Base-by-base conservation (phyloP, 1,140 invertebrate species). In the Drosophila kurseongensis region DNA sequence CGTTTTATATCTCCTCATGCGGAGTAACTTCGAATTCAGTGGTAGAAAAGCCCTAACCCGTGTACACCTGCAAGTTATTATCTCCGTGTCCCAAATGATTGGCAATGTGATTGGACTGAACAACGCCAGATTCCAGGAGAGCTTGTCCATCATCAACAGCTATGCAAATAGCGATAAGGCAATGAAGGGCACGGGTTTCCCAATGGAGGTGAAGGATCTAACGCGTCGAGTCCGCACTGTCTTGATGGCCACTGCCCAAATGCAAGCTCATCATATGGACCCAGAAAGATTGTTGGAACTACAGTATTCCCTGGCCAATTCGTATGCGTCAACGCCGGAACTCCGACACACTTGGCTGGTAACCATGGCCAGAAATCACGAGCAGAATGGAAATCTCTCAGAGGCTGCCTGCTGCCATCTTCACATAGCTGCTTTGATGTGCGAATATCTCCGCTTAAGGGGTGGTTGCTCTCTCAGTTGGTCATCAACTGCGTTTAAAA, bases 301-400 rank as follows among this genome's bases (percentile, higher is more conserved):
- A 40, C 98, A 99, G 92, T 96, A 98, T 90, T 97, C 97, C 80
- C 93, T 99, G 54, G 98, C 98, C 1, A 97, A 98, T 92, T 98
- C 97, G 0, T 99, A 99, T 92, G 96, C 98, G 47, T 98, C 97
- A 56, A 99, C 97, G 0, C 97, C 98, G 4, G 97, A 98, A 91
- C 93, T 99, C 44, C 93, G 98, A 2, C 96, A 97, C 91, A 98
- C 98, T 0, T 98, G 98, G 98, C 94, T 99, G 4, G 96, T 98
- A 73, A 97, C 97, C 4, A 98, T 99, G 95, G 97, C 97, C 62
- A 94, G 95, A 48, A 96, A 97, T 92, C 97, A 99, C 91, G 94
- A 95, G 0, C 94, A 95, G 61, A 95, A 97, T 91, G 94, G 94
- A 4, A 92, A 92, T 50, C 65, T 92, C 0, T 92, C 80, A 5